phyloP scores from a whole-genome alignment of 2,113 vertebrate species.

The Cottus gobio region DNA sequence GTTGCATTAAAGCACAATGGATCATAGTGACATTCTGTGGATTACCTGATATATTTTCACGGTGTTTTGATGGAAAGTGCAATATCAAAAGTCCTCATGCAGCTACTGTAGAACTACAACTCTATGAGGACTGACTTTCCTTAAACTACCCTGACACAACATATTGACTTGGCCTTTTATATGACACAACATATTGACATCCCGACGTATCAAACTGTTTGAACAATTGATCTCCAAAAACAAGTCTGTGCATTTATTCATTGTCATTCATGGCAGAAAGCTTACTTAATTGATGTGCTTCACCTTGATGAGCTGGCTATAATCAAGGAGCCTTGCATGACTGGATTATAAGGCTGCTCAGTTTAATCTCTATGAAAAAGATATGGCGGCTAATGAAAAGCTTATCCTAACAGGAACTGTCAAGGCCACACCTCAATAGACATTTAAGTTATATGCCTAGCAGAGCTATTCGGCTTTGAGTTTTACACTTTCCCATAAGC shows the following conservation, averaged over 20 bases:
- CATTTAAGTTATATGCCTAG: background rate
- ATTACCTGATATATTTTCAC: constrained; percentile 12
- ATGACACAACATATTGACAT: constrained; percentile 9
- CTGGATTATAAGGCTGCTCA: constrained; percentile 24
- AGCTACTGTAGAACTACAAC: background rate
- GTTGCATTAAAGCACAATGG: constrained; percentile 29
- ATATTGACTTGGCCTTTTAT: background rate
- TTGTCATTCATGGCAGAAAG: constrained; percentile 23
- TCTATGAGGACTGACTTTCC: background rate
- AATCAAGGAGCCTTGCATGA: constrained; percentile 31
- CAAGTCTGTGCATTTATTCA: constrained; percentile 1
- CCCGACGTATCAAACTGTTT: background rate
- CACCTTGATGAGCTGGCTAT: constrained; percentile 27
- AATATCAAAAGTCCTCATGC: background rate
- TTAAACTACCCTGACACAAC: constrained; percentile 22
- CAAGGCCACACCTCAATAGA: constrained; percentile 14
- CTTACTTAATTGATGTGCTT: constrained; percentile 32
- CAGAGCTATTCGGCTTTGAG: background rate
- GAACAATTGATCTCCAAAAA: background rate
- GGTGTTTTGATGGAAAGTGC: background rate
- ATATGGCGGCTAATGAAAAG: constrained; percentile 26
- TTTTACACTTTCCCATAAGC: constrained; percentile 18
- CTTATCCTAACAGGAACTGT: constrained; percentile 2
- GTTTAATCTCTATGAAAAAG: constrained; percentile 18
- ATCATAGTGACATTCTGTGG: constrained; percentile 15